Evolutionary conservation across 2,113 vertebrate species (phyloP), one percentile per base, ranked within the genome.

Genomic region (Tautogolabrus adspersus): DNA sequence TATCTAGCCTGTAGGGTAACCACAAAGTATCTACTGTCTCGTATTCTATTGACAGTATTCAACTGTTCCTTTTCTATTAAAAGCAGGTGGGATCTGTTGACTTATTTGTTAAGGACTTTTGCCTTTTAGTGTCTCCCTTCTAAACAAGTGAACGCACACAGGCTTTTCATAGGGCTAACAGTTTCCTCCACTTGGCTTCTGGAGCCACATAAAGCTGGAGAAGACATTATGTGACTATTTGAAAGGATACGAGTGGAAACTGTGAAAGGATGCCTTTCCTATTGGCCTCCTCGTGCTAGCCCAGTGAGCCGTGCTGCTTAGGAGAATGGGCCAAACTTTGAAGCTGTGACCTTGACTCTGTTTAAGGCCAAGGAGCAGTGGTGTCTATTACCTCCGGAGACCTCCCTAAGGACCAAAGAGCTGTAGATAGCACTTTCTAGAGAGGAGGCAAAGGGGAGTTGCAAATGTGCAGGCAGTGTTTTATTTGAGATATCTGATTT

Each of bases 201-300:
- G 60, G 72, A 89, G 81, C 72, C 82, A 69, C 87, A 79, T 72
- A 85, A 62, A 59, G 57, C 89, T 90, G 89, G 78, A 81, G 78
- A 87, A 91, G 54, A 86, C 90, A 89, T 92, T 87, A 86, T 8
- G 54, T 81, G 86, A 81, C 76, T 87, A 60, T 89, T 87, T 77
- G 79, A 88, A 88, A 88, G n/a, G 65, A 79, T 59, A 70, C 61
- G 71, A 83, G 87, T 79, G 87, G 88, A 91, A 88, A 91, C 66
- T 86, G 42, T 73, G 82, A 88, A 87, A 70, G 85, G 86, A 81
- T 81, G 67, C 51, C 63, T 77, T 51, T 81, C 62, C 66, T 11
- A 21, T 57, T 73, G 72, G 74, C 72, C 69, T 83, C 69, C 26
- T 75, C 42, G 66, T 82, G 65, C 77, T 71, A 75, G 80, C 79